Evolutionary conservation across 2,113 vertebrate genomes (phyloP).

Genomic region (Uropsilus gracilis): DNA sequence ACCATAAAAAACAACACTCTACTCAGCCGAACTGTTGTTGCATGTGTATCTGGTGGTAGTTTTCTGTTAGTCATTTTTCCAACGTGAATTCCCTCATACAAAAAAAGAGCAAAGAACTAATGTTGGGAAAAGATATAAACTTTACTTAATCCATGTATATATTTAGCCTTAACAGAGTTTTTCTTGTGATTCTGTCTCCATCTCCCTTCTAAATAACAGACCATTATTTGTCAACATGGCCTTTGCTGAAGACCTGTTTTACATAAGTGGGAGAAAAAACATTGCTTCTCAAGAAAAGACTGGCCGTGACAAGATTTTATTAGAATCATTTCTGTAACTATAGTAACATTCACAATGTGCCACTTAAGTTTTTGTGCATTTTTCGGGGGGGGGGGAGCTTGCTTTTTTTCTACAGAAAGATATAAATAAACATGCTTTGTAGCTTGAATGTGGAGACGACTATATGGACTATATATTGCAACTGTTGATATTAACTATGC

Average conservation of each 20-base stretch:
- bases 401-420: neutral
- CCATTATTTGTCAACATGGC: neutral
- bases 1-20: neutral
- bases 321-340: neutral
- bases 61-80: neutral
- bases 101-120: neutral
- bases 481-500: neutral
- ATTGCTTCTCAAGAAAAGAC: neutral
- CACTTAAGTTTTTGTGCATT: neutral
- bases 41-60: neutral
- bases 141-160: neutral
- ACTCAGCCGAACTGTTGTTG: neutral
- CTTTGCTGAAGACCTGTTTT: neutral
- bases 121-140: neutral
- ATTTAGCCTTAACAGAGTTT: neutral
- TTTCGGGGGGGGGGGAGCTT: neutral
- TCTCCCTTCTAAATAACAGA: neutral
- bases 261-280: neutral
- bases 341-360: neutral
- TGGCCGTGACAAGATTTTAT: neutral
- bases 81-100: neutral
- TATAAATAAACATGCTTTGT: neutral
- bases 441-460: conserved; percentile 14
- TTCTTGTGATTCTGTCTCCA: neutral
- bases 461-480: neutral